Evolutionary conservation across 2,888 invertebrate genomes (phyloP).

Genomic region (Gisinianus flammeolus): DNA sequence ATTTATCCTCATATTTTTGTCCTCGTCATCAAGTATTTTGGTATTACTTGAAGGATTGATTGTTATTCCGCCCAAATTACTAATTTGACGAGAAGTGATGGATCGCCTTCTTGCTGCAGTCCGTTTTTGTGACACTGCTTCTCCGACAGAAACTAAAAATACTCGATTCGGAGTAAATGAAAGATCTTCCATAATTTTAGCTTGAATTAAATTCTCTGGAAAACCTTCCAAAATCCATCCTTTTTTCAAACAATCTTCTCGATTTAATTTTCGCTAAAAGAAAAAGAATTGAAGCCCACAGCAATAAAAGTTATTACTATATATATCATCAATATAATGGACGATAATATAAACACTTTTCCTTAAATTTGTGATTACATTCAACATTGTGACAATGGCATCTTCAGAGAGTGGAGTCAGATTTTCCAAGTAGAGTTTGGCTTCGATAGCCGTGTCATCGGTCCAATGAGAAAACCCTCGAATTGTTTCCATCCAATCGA

Average conservation of each 20-base stretch:
- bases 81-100: conserved; percentile 39
- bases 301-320: background rate
- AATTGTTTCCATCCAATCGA: conserved; percentile 52
- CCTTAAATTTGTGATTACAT: conserved; percentile 40
- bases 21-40: conserved; percentile 26
- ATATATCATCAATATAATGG: background rate
- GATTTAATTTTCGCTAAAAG: conserved; percentile 38
- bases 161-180: conserved; percentile 47
- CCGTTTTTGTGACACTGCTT: conserved; percentile 38
- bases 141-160: conserved; percentile 46
- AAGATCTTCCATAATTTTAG: conserved; percentile 46
- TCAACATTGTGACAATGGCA: conserved; percentile 43
- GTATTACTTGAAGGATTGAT: background rate
- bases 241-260: conserved; percentile 51
- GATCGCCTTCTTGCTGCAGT: conserved; percentile 39
- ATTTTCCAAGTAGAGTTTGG: conserved; percentile 44
- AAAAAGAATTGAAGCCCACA: background rate
- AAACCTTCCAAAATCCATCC: conserved; percentile 57
- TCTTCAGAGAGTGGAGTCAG: conserved; percentile 49
- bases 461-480: conserved; percentile 46
- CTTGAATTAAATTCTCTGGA: conserved; percentile 47
- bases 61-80: background rate
- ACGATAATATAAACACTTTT: background rate
- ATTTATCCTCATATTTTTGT: conserved; percentile 31
- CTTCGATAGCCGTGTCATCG: conserved; percentile 45